phyloP scores from a whole-genome alignment of 2,113 vertebrate genomes.

The Aix galericulata region DNA sequence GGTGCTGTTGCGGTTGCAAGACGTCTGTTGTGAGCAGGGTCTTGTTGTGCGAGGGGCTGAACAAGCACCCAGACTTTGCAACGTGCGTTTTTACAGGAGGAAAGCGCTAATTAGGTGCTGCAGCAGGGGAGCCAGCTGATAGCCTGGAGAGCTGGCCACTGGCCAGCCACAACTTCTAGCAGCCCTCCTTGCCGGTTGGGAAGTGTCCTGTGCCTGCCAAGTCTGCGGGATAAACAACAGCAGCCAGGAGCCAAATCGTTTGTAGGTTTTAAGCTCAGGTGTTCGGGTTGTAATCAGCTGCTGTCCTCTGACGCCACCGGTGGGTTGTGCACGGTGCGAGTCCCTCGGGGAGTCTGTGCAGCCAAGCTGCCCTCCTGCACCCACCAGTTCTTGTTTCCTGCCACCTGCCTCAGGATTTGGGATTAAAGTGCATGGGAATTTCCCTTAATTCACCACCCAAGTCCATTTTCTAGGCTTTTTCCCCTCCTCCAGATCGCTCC shows the following conservation, averaged over 20 bases:
- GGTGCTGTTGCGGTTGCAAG: fast-evolving
- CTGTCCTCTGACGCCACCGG: neutral
- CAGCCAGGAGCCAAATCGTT: neutral
- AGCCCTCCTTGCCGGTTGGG: neutral
- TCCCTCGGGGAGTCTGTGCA: fast-evolving
- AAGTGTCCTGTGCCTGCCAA: conserved; percentile 14
- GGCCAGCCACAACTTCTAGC: conserved; percentile 21
- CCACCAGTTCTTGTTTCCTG: neutral
- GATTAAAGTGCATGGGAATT: neutral
- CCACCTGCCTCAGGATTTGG: neutral
- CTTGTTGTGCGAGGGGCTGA: neutral
- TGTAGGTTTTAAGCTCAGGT: neutral
- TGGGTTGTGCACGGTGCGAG: neutral
- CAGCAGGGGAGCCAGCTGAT: neutral
- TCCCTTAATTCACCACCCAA: neutral
- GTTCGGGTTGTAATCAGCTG: neutral
- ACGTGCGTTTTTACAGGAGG: neutral
- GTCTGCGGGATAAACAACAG: conserved; percentile 18
- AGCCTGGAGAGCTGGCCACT: neutral
- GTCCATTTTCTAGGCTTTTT: neutral
- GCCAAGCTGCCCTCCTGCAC: neutral
- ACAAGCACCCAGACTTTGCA: neutral
- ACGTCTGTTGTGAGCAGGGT: fast-evolving
- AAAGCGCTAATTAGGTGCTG: neutral
- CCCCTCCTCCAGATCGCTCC: neutral